A percentile compares a stretch with the other conserved stretches of the same genome.
phyloP scores from a whole-genome alignment of 2,113 vertebrate genomes.

The Festucalex cinctus region DNA sequence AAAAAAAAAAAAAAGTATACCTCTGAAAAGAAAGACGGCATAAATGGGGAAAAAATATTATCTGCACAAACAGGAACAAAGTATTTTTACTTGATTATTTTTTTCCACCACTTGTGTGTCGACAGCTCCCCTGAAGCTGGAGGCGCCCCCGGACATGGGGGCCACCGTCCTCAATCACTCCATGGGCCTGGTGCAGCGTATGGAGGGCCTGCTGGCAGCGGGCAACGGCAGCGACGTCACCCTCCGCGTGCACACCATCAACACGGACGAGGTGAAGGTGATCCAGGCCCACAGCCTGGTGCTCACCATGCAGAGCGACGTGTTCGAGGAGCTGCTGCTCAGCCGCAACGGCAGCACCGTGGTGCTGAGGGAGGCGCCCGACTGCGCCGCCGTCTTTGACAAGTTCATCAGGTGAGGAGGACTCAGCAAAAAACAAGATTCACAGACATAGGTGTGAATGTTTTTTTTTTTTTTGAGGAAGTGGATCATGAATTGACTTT shows the following conservation, averaged over 20 bases:
- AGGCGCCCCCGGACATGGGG: slow-evolving; percentile 65
- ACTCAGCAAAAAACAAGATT: too few relatives aligned
- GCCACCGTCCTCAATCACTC: slow-evolving; percentile 86
- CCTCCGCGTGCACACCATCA: slow-evolving; percentile 79
- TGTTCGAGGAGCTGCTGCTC: slow-evolving; percentile 81
- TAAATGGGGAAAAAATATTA: too few relatives aligned
- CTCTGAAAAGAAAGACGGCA: too few relatives aligned
- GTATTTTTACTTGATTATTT: too few relatives aligned
- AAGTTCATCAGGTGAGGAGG: slow-evolving; percentile 85
- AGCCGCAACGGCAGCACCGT: slow-evolving; percentile 75
- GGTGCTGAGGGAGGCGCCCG: slow-evolving; percentile 72
- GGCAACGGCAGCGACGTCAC: slow-evolving; percentile 86
- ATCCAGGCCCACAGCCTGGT: slow-evolving; percentile 87
- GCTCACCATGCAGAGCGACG: slow-evolving; percentile 85
- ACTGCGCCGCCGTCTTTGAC: slow-evolving; percentile 83
- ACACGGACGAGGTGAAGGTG: slow-evolving; percentile 87
- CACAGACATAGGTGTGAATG: too few relatives aligned
- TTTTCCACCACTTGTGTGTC: not conserved
- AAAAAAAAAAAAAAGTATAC: too few relatives aligned
- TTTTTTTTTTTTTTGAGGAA: too few relatives aligned
- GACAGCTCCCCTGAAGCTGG: slow-evolving; percentile 80
- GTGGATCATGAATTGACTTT: too few relatives aligned
- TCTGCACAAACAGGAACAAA: too few relatives aligned
- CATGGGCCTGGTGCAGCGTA: slow-evolving; percentile 81
- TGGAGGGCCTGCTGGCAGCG: slow-evolving; percentile 81